Conservation (phyloP, 2,113 vertebrate species). For the Xiphophorus maculatus region DNA sequence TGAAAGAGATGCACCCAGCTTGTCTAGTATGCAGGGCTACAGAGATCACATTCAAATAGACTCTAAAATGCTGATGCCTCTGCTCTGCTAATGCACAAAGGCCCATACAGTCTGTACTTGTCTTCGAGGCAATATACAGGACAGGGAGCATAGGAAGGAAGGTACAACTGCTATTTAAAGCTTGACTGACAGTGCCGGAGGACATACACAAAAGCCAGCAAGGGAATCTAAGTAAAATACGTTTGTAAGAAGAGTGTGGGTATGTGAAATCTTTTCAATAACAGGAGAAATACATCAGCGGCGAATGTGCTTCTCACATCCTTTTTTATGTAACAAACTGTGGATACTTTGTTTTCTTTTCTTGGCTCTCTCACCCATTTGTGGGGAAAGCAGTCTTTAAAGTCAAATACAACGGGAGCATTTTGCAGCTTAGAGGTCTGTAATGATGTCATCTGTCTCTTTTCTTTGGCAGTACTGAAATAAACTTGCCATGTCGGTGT, state of each 20-base stretch:
- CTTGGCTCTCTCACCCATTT: slow-evolving; percentile 10
- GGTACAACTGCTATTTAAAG: slow-evolving; percentile 47
- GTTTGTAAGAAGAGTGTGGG: slow-evolving; percentile 7
- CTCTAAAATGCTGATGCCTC: slow-evolving; percentile 14
- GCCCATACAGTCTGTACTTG: slow-evolving; percentile 21
- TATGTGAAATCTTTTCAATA: slow-evolving; percentile 1
- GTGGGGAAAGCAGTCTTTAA: slow-evolving; percentile 51
- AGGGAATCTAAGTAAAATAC: slow-evolving; percentile 31
- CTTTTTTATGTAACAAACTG: slow-evolving; percentile 39
- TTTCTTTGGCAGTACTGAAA: slow-evolving; percentile 47
- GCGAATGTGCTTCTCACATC: slow-evolving; percentile 13
- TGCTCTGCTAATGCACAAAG: slow-evolving; percentile 19
- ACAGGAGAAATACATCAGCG: slow-evolving; percentile 6
- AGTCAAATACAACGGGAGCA: slow-evolving; percentile 53
- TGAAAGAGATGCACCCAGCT: slow-evolving; percentile 5
- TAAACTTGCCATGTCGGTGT: slow-evolving; percentile 29
- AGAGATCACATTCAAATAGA: slow-evolving; percentile 23
- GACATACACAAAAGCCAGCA: slow-evolving; percentile 37
- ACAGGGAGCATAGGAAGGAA: slow-evolving; percentile 19
- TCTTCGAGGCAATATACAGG: slow-evolving; percentile 21
- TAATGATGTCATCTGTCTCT: slow-evolving; percentile 62
- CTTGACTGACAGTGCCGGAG: slow-evolving; percentile 42
- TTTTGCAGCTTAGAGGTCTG: slow-evolving; percentile 27
- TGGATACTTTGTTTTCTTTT: slow-evolving; percentile 14
- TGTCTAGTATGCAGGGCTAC: slow-evolving; percentile 22